These are phyloP conservation scores for Agonopterix subpropinquella DNA, from an alignment of 2,888 invertebrate genomes.

Conservation along the genomic window DNA sequence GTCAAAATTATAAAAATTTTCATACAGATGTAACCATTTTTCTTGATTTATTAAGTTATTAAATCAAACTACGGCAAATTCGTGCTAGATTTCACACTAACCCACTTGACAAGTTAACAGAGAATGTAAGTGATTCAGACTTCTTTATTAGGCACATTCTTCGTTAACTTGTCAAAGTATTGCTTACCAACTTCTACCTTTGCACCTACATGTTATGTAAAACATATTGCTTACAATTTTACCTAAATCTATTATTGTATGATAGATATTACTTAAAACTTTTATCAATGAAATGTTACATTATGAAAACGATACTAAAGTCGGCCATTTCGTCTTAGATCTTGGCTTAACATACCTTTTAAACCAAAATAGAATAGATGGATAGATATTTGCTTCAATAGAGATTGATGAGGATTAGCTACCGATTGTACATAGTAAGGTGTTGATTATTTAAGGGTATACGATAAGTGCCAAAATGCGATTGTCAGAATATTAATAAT, in stretches of 20 bases:
- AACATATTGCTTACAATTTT: conserved; percentile 21
- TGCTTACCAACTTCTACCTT: conserved; percentile 5
- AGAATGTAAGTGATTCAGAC: too few relatives aligned
- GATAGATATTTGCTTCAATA: too few relatives aligned
- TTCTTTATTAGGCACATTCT: background rate
- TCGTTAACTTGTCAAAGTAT: background rate
- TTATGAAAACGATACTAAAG: conserved; percentile 4
- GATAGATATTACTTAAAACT: conserved; percentile 12
- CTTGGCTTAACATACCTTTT: too few relatives aligned
- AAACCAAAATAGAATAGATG: too few relatives aligned
- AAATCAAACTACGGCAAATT: too few relatives aligned
- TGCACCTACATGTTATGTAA: conserved; percentile 9
- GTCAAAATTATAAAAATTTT: conserved; percentile 1
- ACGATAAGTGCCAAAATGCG: conserved; percentile 12
- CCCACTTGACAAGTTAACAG: too few relatives aligned
- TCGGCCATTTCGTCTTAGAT: conserved; percentile 4
- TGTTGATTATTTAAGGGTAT: background rate
- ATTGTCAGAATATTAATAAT: conserved; percentile 19
- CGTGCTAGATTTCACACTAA: too few relatives aligned
- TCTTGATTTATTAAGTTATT: too few relatives aligned
- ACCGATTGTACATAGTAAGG: too few relatives aligned
- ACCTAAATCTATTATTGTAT: conserved; percentile 20
- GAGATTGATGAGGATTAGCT: too few relatives aligned
- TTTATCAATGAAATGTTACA: conserved; percentile 6
- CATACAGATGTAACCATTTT: background rate